These are phyloP conservation scores for Passerina amoena DNA, from an alignment of 2,113 vertebrate genomes.

Conservation along the genomic window DNA sequence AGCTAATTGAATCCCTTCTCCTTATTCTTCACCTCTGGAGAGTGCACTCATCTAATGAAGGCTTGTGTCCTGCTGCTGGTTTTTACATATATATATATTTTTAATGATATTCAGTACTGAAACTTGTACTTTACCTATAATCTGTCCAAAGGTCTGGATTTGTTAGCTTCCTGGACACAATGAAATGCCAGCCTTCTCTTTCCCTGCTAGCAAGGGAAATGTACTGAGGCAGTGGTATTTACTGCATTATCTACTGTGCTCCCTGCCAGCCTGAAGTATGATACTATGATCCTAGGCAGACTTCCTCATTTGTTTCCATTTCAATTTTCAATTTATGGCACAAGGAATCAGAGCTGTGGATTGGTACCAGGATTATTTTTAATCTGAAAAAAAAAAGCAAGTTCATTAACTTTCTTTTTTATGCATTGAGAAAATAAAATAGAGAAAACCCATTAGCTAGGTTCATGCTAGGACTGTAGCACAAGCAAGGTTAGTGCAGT, in stretches of 20 bases:
- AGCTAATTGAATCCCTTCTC: background rate
- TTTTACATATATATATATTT: background rate
- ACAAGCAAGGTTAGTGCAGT: background rate
- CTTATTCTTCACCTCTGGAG: background rate
- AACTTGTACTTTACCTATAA: background rate
- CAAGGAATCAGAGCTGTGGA: background rate
- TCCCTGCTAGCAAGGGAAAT: background rate
- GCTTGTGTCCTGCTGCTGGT: background rate
- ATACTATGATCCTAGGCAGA: background rate
- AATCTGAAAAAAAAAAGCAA: background rate
- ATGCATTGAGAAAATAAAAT: background rate
- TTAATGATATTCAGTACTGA: background rate
- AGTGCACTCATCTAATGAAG: background rate
- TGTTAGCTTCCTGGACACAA: background rate
- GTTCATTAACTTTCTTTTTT: background rate
- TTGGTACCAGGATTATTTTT: background rate
- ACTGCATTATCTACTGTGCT: background rate
- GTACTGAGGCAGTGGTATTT: background rate
- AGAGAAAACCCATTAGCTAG: background rate
- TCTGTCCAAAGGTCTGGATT: background rate
- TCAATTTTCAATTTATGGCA: background rate
- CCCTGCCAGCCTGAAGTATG: background rate
- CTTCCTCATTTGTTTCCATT: background rate
- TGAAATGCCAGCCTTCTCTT: background rate
- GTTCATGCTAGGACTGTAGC: accelerated